Percentiles rank a stretch among this genome's conserved stretches.
Conservation (phyloP, 2,113 vertebrate genomes). For the Xenopus borealis region DNA sequence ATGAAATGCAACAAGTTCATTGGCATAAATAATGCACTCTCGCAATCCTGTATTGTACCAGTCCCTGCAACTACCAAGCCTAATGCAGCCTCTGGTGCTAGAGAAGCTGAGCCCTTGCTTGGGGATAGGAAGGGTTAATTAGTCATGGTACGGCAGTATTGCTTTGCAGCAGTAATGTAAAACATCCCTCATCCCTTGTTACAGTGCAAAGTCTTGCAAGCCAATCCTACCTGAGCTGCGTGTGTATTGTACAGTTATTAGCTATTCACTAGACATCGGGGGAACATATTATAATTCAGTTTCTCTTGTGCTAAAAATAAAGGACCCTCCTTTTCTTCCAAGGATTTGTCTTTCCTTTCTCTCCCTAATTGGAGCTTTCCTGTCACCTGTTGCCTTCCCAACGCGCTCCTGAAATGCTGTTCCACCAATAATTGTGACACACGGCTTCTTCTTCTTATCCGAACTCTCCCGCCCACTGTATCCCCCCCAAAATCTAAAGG, state of each 20-base stretch:
- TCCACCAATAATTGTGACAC: not conserved
- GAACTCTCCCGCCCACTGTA: not conserved
- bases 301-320: slow-evolving; percentile 32
- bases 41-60: too few relatives aligned
- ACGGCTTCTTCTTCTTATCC: not conserved
- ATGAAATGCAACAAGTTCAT: too few relatives aligned
- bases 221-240: not conserved
- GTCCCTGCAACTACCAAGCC: too few relatives aligned
- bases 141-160: too few relatives aligned
- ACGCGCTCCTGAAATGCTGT: not conserved
- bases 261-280: not conserved
- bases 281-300: slow-evolving; percentile 25
- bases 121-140: too few relatives aligned
- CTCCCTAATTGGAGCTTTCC: slow-evolving; percentile 27
- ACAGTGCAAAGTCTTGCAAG: too few relatives aligned
- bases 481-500: not conserved
- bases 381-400: slow-evolving; percentile 12
- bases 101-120: too few relatives aligned
- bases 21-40: too few relatives aligned
- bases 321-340: not conserved
- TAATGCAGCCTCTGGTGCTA: too few relatives aligned
- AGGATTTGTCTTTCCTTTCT: slow-evolving; percentile 20
- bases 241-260: slow-evolving; percentile 9
- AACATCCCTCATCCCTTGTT: too few relatives aligned
- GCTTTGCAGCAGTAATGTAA: too few relatives aligned